These are phyloP conservation scores for Microhierax caerulescens DNA, from an alignment of 2,797 vertebrate species.

Conservation along the genomic window DNA sequence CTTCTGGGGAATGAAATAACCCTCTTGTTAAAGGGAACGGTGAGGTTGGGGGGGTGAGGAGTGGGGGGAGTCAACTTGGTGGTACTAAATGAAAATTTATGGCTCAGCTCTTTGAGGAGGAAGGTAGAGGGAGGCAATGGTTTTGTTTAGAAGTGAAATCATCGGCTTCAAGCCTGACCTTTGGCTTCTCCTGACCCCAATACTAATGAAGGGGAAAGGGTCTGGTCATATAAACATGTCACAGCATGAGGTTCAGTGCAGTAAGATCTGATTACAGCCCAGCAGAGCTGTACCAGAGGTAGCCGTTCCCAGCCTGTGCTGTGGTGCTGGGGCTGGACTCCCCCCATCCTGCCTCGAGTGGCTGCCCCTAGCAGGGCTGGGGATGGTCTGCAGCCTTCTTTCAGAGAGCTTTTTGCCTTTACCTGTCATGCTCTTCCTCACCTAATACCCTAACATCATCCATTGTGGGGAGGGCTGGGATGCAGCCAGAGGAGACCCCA, in stretches of 20 bases:
- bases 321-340: not conserved
- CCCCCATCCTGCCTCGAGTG: not conserved
- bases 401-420: not conserved
- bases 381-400: not conserved
- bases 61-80: not conserved
- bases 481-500: accelerated
- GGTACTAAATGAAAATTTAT: constrained; percentile 30
- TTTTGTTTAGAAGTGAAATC: constrained; percentile 44
- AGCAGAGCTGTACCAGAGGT: not conserved
- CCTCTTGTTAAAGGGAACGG: not conserved
- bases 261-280: not conserved
- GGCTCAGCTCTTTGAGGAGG: constrained; percentile 1
- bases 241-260: not conserved
- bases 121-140: not conserved
- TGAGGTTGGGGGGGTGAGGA: too few relatives aligned
- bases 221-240: not conserved
- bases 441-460: not conserved
- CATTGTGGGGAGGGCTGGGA: accelerated
- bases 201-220: not conserved
- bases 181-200: not conserved
- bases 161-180: not conserved
- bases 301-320: accelerated
- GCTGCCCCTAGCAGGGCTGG: not conserved
- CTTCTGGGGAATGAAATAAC: not conserved
- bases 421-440: accelerated